A percentile compares a stretch with the other conserved stretches of the same genome.
phyloP scores from a whole-genome alignment of 2,888 invertebrate genomes.

The Macropis europaea region DNA sequence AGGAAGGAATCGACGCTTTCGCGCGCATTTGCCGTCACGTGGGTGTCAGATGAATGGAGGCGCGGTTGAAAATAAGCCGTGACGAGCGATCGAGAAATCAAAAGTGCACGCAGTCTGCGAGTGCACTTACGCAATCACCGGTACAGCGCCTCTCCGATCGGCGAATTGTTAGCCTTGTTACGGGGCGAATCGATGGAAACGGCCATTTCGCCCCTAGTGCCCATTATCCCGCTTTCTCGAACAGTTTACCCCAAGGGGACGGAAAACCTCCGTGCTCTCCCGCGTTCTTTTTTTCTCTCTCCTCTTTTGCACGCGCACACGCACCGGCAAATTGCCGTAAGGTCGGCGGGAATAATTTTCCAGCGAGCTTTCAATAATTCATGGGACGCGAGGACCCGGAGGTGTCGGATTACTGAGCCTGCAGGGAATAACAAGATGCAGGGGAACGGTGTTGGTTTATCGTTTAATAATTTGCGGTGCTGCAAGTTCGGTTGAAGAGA shows the following conservation, averaged over 20 bases:
- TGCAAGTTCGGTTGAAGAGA: not conserved
- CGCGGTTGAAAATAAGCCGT: no score
- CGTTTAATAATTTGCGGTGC: conserved; percentile 23
- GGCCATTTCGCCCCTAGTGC: conserved; percentile 36
- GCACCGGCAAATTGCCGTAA: conserved; percentile 1
- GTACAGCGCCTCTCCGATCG: conserved; percentile 19
- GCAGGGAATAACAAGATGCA: conserved; percentile 23
- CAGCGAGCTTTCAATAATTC: conserved; percentile 58
- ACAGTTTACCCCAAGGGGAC: conserved; percentile 30
- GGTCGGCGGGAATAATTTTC: conserved; percentile 54
- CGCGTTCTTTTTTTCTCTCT: not conserved
- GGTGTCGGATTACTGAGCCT: conserved; percentile 38
- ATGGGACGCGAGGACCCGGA: conserved; percentile 39
- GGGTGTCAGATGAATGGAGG: no score
- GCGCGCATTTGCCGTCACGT: no score
- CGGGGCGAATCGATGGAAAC: conserved; percentile 56
- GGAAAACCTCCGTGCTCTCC: not conserved
- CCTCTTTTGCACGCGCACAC: not conserved
- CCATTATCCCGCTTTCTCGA: conserved; percentile 51
- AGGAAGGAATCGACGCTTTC: no score
- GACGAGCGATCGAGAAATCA: conserved; percentile 18
- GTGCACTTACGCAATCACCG: conserved; percentile 24
- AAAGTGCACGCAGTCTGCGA: conserved; percentile 22
- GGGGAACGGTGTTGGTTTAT: conserved; percentile 5
- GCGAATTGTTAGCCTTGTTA: conserved; percentile 65